These are phyloP conservation scores for Heliconius sara DNA, from an alignment of 2,888 invertebrate genomes.

Conservation along the genomic window DNA sequence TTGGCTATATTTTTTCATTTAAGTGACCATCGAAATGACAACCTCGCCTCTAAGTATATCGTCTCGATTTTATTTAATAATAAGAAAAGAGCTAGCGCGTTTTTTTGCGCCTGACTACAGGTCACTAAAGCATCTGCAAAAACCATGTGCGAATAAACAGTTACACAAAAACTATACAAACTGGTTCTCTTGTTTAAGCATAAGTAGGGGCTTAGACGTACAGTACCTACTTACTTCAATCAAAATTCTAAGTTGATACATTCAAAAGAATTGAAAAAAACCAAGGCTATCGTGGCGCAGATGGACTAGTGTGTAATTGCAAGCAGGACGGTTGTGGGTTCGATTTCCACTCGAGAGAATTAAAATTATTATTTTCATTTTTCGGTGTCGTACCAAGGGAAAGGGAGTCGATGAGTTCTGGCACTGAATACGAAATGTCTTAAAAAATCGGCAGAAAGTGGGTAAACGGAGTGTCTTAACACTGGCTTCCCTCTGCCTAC, in stretches of 20 bases:
- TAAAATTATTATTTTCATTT: too few species aligned
- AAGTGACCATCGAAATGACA: not conserved
- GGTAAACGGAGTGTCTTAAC: too few species aligned
- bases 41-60: not conserved
- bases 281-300: too few species aligned
- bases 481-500: too few species aligned
- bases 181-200: constrained; percentile 10
- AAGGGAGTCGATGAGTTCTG: too few species aligned
- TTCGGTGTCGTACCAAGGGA: too few species aligned
- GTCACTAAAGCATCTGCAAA: constrained; percentile 14
- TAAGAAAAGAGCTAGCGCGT: not conserved
- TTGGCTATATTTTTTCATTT: not conserved
- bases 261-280: too few species aligned
- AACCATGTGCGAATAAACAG: constrained; percentile 10
- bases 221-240: not conserved
- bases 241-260: constrained; percentile 10
- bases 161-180: constrained; percentile 12
- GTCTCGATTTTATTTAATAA: constrained; percentile 3
- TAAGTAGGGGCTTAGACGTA: not conserved
- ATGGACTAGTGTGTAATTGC: too few species aligned
- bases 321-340: too few species aligned
- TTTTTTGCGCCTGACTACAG: not conserved
- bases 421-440: too few species aligned
- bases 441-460: too few species aligned
- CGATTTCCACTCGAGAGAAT: too few species aligned